Percentiles rank a stretch among this genome's conserved stretches.
These are phyloP conservation scores for Acrocera orbiculus DNA, from an alignment of 2,888 invertebrate species.

Conservation along the genomic window DNA sequence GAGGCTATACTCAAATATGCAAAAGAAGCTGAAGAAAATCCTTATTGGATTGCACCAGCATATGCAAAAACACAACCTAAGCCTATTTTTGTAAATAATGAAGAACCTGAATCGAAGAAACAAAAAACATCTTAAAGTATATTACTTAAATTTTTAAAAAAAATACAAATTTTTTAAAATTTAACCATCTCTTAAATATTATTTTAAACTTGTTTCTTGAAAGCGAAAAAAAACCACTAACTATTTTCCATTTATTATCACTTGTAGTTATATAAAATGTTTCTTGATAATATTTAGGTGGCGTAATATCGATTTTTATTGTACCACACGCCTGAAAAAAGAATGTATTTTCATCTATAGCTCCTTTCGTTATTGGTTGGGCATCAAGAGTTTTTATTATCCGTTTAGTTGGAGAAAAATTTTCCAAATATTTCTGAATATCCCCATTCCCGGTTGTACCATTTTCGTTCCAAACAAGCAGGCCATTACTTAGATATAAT, in stretches of 20 bases:
- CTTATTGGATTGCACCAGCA: constrained; percentile 90
- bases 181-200: no score
- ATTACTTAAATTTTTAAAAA: neutral
- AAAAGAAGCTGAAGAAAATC: constrained; percentile 88
- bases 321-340: constrained; percentile 69
- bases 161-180: neutral
- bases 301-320: constrained; percentile 49
- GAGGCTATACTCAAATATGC: constrained; percentile 90
- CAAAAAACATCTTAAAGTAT: constrained; percentile 19
- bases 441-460: constrained; percentile 59
- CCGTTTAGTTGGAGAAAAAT: constrained; percentile 67
- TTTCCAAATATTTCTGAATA: constrained; percentile 72
- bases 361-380: constrained; percentile 64
- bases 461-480: constrained; percentile 89
- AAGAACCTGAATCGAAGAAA: constrained; percentile 25
- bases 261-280: constrained; percentile 75
- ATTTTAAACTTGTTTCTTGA: constrained; percentile 44
- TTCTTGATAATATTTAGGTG: constrained; percentile 57
- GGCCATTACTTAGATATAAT: constrained; percentile 65
- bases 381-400: constrained; percentile 63
- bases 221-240: constrained; percentile 73
- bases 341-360: constrained; percentile 63
- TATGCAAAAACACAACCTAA: constrained; percentile 79
- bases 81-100: constrained; percentile 50
- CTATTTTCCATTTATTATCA: constrained; percentile 86